Evolutionary conservation across 2,797 vertebrate species (phyloP).

Genomic region (Dryobates pubescens): DNA sequence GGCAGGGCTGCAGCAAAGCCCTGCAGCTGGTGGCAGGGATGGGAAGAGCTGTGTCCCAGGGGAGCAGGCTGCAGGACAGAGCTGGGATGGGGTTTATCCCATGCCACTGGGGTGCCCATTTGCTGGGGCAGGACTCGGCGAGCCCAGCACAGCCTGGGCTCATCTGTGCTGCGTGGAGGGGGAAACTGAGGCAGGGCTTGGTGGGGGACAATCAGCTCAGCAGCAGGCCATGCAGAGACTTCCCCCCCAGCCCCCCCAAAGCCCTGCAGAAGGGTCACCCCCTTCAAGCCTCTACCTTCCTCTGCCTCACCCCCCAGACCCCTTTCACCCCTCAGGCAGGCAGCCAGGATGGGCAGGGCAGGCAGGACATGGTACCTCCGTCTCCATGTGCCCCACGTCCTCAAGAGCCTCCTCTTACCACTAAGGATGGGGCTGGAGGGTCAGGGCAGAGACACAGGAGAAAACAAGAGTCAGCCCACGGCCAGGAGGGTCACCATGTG

Average conservation of each 20-base stretch:
- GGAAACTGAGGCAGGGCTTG: background rate
- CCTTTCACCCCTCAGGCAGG: background rate
- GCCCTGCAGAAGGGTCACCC: accelerated
- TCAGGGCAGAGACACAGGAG: slow-evolving; percentile 74
- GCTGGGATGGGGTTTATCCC: background rate
- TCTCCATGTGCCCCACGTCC: slow-evolving; percentile 95
- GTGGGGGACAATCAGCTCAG: background rate
- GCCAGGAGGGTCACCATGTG: accelerated
- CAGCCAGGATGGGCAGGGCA: background rate
- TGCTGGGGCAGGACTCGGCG: accelerated
- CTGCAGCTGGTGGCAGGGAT: background rate
- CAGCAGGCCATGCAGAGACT: background rate
- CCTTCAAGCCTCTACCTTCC: accelerated
- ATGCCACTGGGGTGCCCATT: accelerated
- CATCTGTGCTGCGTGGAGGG: accelerated
- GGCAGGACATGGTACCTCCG: slow-evolving; percentile 87
- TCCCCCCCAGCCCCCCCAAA: background rate
- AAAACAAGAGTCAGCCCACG: slow-evolving; percentile 53
- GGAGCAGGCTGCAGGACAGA: background rate
- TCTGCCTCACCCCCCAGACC: background rate
- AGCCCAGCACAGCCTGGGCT: accelerated
- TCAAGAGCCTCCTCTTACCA: slow-evolving; percentile 98
- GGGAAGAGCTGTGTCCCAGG: background rate
- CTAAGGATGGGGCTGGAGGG: slow-evolving; percentile 84
- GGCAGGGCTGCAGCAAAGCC: background rate